phyloP scores from a whole-genome alignment of 1,140 invertebrate species.

The Leptinotarsa defecta region DNA sequence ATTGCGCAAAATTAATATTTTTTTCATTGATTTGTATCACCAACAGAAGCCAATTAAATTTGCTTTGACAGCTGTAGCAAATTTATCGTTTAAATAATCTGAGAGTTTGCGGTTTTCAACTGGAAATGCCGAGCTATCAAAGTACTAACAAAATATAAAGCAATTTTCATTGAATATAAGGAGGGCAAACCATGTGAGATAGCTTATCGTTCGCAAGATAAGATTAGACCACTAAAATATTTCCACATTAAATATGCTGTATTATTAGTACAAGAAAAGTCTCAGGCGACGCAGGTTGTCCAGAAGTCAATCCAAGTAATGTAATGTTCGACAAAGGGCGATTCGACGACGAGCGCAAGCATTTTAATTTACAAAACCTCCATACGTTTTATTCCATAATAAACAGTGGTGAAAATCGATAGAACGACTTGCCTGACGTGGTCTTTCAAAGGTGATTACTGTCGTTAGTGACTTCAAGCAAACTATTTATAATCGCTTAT shows the following conservation, averaged over 20 bases:
- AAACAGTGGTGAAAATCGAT: constrained; percentile 11
- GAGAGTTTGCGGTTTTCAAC: constrained; percentile 7
- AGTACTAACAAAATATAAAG: constrained; percentile 1
- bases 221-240: constrained; percentile 17
- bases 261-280: constrained; percentile 1
- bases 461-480: not conserved
- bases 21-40: not conserved
- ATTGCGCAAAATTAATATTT: constrained; percentile 2
- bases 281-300: not conserved
- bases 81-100: constrained; percentile 1
- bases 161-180: constrained; percentile 10
- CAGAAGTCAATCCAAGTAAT: not conserved
- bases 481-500: not conserved
- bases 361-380: constrained; percentile 4
- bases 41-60: not conserved
- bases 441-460: constrained; percentile 16
- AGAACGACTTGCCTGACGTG: constrained; percentile 13
- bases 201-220: constrained; percentile 11
- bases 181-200: constrained; percentile 14
- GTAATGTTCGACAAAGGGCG: constrained; percentile 1
- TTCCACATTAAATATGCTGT: constrained; percentile 6
- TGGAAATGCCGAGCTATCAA: not conserved
- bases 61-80: not conserved
- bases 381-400: constrained; percentile 1
- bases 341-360: not conserved